Base-by-base conservation (phyloP, 2,113 vertebrate species). In the Otocyon megalotis region DNA sequence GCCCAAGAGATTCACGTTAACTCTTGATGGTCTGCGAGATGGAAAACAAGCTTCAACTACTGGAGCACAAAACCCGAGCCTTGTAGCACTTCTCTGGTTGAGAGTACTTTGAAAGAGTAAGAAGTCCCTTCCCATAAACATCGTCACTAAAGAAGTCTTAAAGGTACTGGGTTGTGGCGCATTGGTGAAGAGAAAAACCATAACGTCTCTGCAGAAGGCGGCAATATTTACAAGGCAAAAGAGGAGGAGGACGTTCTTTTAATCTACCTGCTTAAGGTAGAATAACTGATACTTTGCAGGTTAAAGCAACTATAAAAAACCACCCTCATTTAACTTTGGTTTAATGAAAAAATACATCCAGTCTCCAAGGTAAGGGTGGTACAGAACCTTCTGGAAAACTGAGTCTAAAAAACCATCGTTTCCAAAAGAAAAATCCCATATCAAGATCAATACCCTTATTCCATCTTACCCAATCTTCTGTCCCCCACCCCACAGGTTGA, bases 271-370 rank as follows among this genome's bases (percentile, higher is more conserved):
- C 19, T 60, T 84, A 91, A 50, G 2, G 20, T 3, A 91, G 28
- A 91, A 85, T 74, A 93, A 93, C 87, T 43, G 87, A 16, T 48
- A 43, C 24, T 74, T 92, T 22, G 72, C 15, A 90, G 30, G 35
- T 50, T 88, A 86, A 91, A 88, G 48, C 20, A 96, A 93, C 80
- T 69, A 88, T 76, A 20, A 96, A 91, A 96, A 96, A 91, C 19
- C 14, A 56, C 43, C 11, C 63, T 81, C 71, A 74, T 90, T 93
- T 77, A 96, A 67, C 58, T 50, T 76, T 76, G 26, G 77, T 94
- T 96, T 87, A 94, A 87, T 65, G 19, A 97, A 54, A 89, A 97
- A 97, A 93, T 72, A 94, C 15, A 35, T 81, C 48, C 72, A 85
- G 35, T 90, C 12, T 79, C 84, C 84, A 95, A 96, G 32, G 28